These are phyloP conservation scores for Pyrgus malvae DNA, from an alignment of 2,888 invertebrate species.

Conservation along the genomic window DNA sequence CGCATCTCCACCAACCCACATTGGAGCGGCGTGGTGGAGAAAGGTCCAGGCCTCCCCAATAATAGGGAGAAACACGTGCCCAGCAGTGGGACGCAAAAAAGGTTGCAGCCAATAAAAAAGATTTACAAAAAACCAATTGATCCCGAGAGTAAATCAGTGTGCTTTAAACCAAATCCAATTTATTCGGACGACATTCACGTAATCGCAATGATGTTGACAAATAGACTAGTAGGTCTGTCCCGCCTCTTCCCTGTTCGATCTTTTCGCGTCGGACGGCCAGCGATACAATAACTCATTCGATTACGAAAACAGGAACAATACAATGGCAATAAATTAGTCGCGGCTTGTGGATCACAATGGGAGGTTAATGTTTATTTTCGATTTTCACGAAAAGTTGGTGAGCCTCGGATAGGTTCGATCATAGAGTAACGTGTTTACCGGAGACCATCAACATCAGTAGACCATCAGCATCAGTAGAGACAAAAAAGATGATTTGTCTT, in stretches of 20 bases:
- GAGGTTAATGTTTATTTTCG: conserved; percentile 30
- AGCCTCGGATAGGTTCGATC: background rate
- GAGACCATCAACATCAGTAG: too few species aligned
- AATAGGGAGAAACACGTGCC: too few species aligned
- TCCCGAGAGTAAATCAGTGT: conserved; percentile 10
- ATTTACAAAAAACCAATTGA: background rate
- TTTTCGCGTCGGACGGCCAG: conserved; percentile 55
- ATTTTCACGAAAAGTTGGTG: conserved; percentile 29
- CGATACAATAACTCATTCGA: conserved; percentile 61
- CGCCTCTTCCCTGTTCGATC: conserved; percentile 77
- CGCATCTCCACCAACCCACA: too few species aligned
- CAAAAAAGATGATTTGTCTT: too few species aligned
- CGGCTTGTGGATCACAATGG: conserved; percentile 33
- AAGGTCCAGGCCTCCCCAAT: too few species aligned
- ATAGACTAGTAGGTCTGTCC: conserved; percentile 57
- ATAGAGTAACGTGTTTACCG: too few species aligned
- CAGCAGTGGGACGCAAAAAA: too few species aligned
- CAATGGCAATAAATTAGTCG: conserved; percentile 39
- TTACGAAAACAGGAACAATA: conserved; percentile 44
- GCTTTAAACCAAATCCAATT: conserved; percentile 67
- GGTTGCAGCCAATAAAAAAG: too few species aligned
- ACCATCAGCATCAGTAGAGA: too few species aligned
- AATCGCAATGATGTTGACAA: conserved; percentile 72
- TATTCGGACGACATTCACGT: conserved; percentile 51
- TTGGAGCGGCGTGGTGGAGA: too few species aligned